A percentile compares a stretch with the other conserved stretches of the same genome.
These are phyloP conservation scores for Zootoca vivipara DNA, from an alignment of 2,113 vertebrate genomes.

Conservation along the genomic window DNA sequence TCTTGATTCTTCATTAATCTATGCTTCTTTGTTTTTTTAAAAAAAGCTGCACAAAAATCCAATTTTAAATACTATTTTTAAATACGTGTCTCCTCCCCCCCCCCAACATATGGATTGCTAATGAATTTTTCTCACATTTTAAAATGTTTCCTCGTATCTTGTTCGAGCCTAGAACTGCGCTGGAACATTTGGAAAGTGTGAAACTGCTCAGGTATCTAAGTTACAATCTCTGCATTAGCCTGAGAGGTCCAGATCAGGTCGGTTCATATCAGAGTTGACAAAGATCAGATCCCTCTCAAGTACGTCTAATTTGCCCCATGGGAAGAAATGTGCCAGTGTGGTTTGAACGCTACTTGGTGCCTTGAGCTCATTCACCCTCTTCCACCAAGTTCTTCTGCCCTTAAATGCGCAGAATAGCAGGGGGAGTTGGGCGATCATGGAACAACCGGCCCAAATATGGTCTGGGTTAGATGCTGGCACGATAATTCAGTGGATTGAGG, in stretches of 20 bases:
- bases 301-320: neutral
- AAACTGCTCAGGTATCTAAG: neutral
- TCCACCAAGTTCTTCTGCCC: neutral
- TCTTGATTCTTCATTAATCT: no score
- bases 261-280: neutral
- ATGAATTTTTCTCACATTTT: neutral
- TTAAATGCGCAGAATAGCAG: constrained; percentile 27
- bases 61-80: no score
- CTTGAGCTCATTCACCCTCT: neutral
- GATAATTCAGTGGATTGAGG: neutral
- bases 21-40: no score
- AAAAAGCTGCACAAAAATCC: no score
- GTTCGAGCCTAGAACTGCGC: neutral
- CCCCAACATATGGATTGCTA: no score
- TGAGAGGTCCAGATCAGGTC: no score
- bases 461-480: no score
- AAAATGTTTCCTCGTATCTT: neutral
- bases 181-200: neutral
- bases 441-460: neutral
- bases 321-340: no score
- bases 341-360: no score
- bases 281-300: neutral
- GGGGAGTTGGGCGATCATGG: constrained; percentile 9
- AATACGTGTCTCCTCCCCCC: no score
- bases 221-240: neutral